Conservation (phyloP, 2,797 vertebrate species). For the Hipposideros larvatus region DNA sequence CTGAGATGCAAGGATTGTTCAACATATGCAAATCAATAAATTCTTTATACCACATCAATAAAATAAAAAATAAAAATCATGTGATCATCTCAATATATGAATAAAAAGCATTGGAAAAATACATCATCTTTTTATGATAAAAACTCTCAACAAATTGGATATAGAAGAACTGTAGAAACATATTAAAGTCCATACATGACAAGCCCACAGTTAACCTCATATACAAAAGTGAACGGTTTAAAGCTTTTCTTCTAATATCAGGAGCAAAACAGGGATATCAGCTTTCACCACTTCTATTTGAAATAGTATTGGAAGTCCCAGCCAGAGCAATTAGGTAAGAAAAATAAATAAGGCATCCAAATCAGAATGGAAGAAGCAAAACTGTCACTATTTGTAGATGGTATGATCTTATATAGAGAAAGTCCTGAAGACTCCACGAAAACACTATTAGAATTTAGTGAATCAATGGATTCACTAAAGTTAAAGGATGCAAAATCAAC, state of each 20-base stretch:
- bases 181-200: not conserved
- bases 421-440: not conserved
- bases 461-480: not conserved
- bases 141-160: too few relatives aligned
- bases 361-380: not conserved
- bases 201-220: not conserved
- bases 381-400: not conserved
- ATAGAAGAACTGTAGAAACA: too few relatives aligned
- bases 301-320: not conserved
- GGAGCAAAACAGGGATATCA: not conserved
- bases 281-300: not conserved
- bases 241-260: not conserved
- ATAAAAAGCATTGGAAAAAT: not conserved
- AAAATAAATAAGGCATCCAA: not conserved
- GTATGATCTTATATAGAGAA: not conserved
- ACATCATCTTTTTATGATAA: not conserved
- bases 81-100: not conserved
- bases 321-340: not conserved
- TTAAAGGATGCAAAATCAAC: not conserved
- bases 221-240: not conserved
- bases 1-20: not conserved
- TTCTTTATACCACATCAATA: not conserved
- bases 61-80: not conserved
- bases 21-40: not conserved
- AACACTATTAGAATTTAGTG: not conserved